A percentile compares a stretch with the other conserved stretches of the same genome.
Evolutionary conservation across 2,888 invertebrate species (phyloP).

Genomic region (Aphrophora alni): DNA sequence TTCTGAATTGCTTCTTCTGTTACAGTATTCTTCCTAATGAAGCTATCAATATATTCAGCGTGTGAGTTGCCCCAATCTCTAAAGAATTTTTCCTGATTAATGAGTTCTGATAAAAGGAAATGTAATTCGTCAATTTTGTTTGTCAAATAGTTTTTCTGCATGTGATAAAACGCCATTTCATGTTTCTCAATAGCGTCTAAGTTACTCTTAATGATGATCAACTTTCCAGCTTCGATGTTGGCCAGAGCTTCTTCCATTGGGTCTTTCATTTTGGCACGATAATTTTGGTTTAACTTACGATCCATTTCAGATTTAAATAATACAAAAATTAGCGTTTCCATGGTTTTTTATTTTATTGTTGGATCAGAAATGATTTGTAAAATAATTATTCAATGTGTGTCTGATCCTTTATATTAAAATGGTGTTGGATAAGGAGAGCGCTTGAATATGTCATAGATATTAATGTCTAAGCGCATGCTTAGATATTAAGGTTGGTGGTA

Average conservation of each 20-base stretch:
- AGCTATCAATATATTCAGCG: neutral
- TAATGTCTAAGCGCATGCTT: no score
- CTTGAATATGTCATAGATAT: no score
- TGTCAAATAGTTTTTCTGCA: neutral
- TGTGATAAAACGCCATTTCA: neutral
- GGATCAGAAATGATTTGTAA: no score
- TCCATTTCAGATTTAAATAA: neutral
- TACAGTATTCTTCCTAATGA: neutral
- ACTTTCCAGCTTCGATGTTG: neutral
- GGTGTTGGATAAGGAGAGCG: no score
- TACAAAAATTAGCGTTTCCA: neutral
- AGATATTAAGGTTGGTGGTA: no score
- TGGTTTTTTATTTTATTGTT: neutral
- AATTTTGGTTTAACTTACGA: neutral
- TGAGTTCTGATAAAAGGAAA: neutral
- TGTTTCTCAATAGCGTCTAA: neutral
- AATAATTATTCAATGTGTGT: no score
- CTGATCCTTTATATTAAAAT: no score
- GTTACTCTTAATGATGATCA: neutral
- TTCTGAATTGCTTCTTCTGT: neutral
- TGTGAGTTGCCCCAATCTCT: constrained; percentile 2
- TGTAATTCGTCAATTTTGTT: neutral
- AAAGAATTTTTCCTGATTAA: neutral
- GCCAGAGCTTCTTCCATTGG: neutral
- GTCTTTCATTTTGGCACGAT: neutral